Evolutionary conservation across 2,888 invertebrate species (phyloP).

Genomic region (Netelia fuscicornis): DNA sequence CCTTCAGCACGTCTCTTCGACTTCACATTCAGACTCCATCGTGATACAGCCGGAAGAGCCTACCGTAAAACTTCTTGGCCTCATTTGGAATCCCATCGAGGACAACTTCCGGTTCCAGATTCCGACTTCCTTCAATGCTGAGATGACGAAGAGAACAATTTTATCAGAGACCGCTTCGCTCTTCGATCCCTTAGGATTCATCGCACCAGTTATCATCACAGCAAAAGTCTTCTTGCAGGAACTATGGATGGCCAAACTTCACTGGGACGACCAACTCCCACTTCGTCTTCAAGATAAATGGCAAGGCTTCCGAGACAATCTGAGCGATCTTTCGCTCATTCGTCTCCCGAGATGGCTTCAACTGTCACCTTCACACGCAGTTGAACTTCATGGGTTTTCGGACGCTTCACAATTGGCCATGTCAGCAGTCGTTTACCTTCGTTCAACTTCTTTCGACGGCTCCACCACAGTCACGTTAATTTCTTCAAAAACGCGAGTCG

Average conservation of each 20-base stretch:
- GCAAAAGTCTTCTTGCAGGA: slow-evolving; percentile 5
- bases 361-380: neutral
- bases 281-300: neutral
- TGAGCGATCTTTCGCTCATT: neutral
- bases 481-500: no score
- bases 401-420: slow-evolving; percentile 43
- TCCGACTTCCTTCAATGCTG: slow-evolving; percentile 2
- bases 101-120: slow-evolving; percentile 23
- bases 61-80: slow-evolving; percentile 24
- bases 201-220: neutral
- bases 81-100: slow-evolving; percentile 6
- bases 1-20: neutral
- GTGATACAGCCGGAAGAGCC: slow-evolving; percentile 20
- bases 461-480: no score
- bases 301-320: neutral
- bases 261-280: neutral
- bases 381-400: slow-evolving; percentile 48
- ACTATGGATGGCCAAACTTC: neutral
- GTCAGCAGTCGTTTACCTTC: neutral
- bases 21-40: neutral
- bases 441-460: neutral
- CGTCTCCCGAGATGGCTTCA: slow-evolving; percentile 44
- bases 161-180: slow-evolving; percentile 1
- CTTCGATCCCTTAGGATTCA: neutral
- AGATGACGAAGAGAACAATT: neutral